A percentile compares a stretch with the other conserved stretches of the same genome.
Conservation (phyloP, 1,140 invertebrate genomes). For the Aradophagus sp. region DNA sequence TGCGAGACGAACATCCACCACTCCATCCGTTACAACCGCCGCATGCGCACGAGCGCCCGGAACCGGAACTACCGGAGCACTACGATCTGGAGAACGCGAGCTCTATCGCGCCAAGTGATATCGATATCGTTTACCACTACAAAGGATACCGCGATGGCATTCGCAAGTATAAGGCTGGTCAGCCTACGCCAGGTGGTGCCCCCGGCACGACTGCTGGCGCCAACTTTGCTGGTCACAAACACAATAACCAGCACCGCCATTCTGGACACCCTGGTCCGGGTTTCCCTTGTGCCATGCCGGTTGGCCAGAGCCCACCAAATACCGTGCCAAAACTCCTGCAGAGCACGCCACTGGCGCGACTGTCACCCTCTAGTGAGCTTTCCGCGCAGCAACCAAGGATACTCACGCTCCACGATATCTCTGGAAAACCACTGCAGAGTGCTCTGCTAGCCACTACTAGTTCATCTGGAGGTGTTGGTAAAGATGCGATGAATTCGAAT, state of each 20-base stretch:
- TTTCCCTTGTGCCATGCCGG: slow-evolving; percentile 80
- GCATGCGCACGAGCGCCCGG: slow-evolving; percentile 80
- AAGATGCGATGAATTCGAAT: slow-evolving; percentile 88
- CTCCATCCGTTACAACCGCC: slow-evolving; percentile 79
- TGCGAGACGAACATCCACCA: slow-evolving; percentile 84
- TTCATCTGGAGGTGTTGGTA: slow-evolving; percentile 87
- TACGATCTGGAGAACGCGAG: slow-evolving; percentile 98
- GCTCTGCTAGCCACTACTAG: slow-evolving; percentile 91
- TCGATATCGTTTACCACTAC: slow-evolving; percentile 97
- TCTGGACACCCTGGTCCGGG: slow-evolving; percentile 84
- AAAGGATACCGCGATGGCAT: slow-evolving; percentile 92
- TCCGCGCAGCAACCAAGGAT: slow-evolving; percentile 93
- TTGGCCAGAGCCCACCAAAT: slow-evolving; percentile 76
- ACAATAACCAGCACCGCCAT: slow-evolving; percentile 82
- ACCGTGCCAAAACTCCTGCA: slow-evolving; percentile 83
- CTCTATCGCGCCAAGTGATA: slow-evolving; percentile 97
- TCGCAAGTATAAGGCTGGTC: slow-evolving; percentile 88
- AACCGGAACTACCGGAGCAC: slow-evolving; percentile 92
- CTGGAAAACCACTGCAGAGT: slow-evolving; percentile 91
- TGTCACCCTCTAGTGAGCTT: slow-evolving; percentile 93
- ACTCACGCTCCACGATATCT: slow-evolving; percentile 93
- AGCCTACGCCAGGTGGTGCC: slow-evolving; percentile 82
- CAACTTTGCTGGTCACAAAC: too few relatives aligned
- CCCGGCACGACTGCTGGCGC: too few relatives aligned
- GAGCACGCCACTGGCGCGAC: slow-evolving; percentile 89